Conservation (phyloP, 2,113 vertebrate species). For the Scalopus aquaticus region DNA sequence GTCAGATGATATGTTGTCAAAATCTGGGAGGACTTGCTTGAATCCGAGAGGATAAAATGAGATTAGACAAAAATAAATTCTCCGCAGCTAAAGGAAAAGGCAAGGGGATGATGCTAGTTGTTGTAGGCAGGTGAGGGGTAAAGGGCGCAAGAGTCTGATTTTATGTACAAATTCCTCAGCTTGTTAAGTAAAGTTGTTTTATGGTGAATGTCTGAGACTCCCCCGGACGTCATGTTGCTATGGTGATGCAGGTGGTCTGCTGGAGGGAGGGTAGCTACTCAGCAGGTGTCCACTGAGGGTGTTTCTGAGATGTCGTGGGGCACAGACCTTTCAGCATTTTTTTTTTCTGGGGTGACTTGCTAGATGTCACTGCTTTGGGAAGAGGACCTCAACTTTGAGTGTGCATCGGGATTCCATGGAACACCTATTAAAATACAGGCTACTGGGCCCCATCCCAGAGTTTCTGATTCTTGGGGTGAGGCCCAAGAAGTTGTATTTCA, state of each 20-base stretch:
- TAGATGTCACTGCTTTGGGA: not conserved
- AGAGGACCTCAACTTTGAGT: not conserved
- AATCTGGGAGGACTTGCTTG: not conserved
- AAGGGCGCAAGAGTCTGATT: not conserved
- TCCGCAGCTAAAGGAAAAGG: not conserved
- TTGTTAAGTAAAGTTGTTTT: slow-evolving; percentile 31
- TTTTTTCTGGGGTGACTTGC: not conserved
- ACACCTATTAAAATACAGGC: not conserved
- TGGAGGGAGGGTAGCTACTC: not conserved
- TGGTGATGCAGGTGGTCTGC: not conserved
- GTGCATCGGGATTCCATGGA: not conserved
- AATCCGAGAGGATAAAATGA: not conserved
- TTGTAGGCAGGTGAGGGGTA: not conserved
- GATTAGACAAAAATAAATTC: slow-evolving; percentile 27
- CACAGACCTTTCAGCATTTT: not conserved
- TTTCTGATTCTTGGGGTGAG: not conserved
- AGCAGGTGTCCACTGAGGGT: not conserved
- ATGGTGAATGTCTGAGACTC: not conserved
- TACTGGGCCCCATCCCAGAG: not conserved
- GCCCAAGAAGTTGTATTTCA: not conserved
- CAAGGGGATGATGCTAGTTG: not conserved
- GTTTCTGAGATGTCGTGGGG: not conserved
- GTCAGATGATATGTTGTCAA: not conserved
- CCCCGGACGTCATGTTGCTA: slow-evolving; percentile 25
- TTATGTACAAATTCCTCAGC: not conserved